Base-by-base conservation (phyloP, 2,888 invertebrate genomes). In the Epinotia bilunana region DNA sequence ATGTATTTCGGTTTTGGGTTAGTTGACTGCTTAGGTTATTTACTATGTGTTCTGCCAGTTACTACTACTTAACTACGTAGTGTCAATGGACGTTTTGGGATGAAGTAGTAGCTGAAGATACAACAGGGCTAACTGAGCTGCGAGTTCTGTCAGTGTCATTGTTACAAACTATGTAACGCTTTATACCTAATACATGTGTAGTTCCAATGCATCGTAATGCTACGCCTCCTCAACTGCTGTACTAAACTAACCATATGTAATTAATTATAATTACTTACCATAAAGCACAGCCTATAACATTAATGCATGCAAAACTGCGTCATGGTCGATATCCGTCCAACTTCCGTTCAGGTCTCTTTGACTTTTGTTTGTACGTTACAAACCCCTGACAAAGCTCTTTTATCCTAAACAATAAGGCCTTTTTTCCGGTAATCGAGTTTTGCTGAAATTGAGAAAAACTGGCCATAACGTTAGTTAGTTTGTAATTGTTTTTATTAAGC, bases 301-400 rank as follows among this genome's bases (percentile, higher is more conserved):
- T 65, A 33, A 53, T 65, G 53, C 53, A 65, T 65, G 64, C 12
- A 12, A 65, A 65, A 33, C 28, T 13, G 33, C 65, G 53, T 65
- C 53, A 65, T n/a, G 64, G 49, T 23, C n/a, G 46, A 64, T 49
- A 16, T n/a, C 49, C 64, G 64, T 28, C 4, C 23, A 64, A 23
- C 23, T 13, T 64, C 64, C 64, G 64, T 23, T 12, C 9, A 63
- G 63, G 61, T 11, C 16, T 46, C 49, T 13, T 49, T 12, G 43
- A 43, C 39, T 61, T 2, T 39, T 16, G n/a, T 11, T 18, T 62
- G 12, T 18, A 62, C 43, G 1, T 3, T 18, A 58, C 58, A 58
- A 58, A 23, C 23, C 28, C 23, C n/a, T 49, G 4, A 6, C 49
- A 58, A 1, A 11, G 58, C 58, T 58, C 13, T 23, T 58, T 16